Evolutionary conservation across 2,113 vertebrate species (phyloP).

Genomic region (Leptosomus discolor): DNA sequence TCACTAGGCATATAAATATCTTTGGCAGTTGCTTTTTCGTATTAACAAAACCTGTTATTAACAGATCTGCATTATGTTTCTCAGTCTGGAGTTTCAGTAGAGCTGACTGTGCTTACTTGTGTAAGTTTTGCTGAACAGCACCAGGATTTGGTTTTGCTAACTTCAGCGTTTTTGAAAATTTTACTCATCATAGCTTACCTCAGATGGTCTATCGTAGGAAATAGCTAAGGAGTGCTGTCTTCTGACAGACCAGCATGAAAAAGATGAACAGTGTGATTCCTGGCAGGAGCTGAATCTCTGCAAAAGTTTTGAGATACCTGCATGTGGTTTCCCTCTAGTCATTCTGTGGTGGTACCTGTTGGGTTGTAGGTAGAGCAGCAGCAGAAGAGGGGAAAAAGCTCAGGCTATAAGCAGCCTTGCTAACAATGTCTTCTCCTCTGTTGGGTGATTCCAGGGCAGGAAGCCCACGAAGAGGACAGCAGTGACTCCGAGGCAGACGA

Average conservation of each 20-base stretch:
- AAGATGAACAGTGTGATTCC: not conserved
- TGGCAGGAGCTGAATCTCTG: not conserved
- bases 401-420: not conserved
- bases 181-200: not conserved
- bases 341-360: not conserved
- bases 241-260: not conserved
- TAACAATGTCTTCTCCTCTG: not conserved
- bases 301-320: not conserved
- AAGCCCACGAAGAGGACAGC: constrained; percentile 92
- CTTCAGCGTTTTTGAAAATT: not conserved
- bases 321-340: not conserved
- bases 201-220: fast-evolving
- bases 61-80: not conserved
- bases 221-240: not conserved
- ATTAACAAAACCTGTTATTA: not conserved
- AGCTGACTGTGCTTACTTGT: not conserved
- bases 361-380: not conserved
- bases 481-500: constrained; percentile 95
- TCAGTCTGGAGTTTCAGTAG: not conserved
- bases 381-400: not conserved
- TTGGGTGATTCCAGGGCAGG: constrained; percentile 75
- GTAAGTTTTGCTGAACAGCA: not conserved
- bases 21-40: not conserved
- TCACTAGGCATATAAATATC: not conserved
- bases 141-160: not conserved